Evolutionary conservation across 2,113 vertebrate genomes (phyloP).

Genomic region (Pluvialis apricaria): DNA sequence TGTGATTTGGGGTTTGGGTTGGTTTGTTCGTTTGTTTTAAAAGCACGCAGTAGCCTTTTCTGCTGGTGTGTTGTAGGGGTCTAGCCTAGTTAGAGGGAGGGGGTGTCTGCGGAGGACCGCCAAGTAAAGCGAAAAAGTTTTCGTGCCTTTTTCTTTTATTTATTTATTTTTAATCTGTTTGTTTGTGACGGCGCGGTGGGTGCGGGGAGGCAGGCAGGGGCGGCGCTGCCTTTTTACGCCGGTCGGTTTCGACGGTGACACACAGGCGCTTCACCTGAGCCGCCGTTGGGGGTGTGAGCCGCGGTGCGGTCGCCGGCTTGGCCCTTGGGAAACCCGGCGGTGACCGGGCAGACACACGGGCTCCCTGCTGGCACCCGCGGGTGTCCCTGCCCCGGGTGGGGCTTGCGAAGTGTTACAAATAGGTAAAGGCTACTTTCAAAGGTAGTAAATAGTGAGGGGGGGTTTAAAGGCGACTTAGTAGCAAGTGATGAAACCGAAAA

Average conservation of each 20-base stretch:
- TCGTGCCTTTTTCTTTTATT: no score
- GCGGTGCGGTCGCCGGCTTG: rapidly evolving
- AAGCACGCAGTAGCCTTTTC: background rate
- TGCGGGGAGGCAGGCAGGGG: background rate
- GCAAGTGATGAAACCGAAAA: background rate
- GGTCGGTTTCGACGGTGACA: background rate
- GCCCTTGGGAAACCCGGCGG: background rate
- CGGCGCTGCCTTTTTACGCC: background rate
- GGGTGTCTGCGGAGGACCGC: background rate
- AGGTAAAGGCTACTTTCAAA: rapidly evolving
- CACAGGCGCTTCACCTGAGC: rapidly evolving
- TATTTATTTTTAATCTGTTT: no score
- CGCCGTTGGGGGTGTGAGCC: rapidly evolving
- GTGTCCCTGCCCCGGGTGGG: background rate
- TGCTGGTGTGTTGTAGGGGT: rapidly evolving
- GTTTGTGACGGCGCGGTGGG: background rate
- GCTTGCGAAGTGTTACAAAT: rapidly evolving
- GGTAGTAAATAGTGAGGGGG: background rate
- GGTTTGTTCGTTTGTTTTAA: no score
- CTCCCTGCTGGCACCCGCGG: rapidly evolving
- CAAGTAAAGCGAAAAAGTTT: rapidly evolving
- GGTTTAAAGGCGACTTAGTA: background rate
- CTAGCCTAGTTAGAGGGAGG: no score
- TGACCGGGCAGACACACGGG: rapidly evolving
- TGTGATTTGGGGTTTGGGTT: no score